These are phyloP conservation scores for Drosophila ambigua DNA, from an alignment of 1,140 invertebrate genomes.

Conservation along the genomic window DNA sequence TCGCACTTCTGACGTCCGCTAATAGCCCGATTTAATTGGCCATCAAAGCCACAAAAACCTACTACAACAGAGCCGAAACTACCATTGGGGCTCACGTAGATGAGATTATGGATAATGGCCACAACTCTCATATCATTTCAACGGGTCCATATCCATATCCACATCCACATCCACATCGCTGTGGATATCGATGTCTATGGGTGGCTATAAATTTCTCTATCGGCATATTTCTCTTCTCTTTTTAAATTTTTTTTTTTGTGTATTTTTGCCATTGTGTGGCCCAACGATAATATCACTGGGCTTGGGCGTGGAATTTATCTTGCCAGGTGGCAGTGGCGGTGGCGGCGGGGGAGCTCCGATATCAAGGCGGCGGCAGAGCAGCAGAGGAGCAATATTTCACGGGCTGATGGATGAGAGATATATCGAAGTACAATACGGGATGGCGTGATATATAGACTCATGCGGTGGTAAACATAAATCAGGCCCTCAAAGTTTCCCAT, in stretches of 20 bases:
- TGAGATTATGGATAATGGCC: slow-evolving; percentile 45
- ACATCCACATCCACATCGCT: slow-evolving; percentile 55
- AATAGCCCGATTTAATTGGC: slow-evolving; percentile 79
- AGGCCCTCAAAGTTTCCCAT: slow-evolving; percentile 32
- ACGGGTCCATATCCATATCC: slow-evolving; percentile 60
- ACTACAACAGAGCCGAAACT: slow-evolving; percentile 25
- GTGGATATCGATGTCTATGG: slow-evolving; percentile 46
- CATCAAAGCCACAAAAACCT: slow-evolving; percentile 53
- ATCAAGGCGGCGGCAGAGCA: slow-evolving; percentile 34
- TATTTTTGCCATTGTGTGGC: slow-evolving; percentile 73
- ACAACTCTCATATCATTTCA: slow-evolving; percentile 66
- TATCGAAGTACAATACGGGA: slow-evolving; percentile 48
- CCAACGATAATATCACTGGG: slow-evolving; percentile 70
- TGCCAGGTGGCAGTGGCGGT: slow-evolving; percentile 50
- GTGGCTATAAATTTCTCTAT: slow-evolving; percentile 79
- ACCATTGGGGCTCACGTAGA: slow-evolving; percentile 36
- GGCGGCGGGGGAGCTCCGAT: slow-evolving; percentile 44
- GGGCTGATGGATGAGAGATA: slow-evolving; percentile 71
- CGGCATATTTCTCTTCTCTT: slow-evolving; percentile 34
- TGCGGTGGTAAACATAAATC: slow-evolving; percentile 68
- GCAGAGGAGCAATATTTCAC: slow-evolving; percentile 69
- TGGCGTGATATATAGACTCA: slow-evolving; percentile 73
- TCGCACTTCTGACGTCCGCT: slow-evolving; percentile 58
- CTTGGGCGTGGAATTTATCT: slow-evolving; percentile 72
- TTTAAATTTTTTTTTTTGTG: slow-evolving; percentile 2